These are phyloP conservation scores for Galerucella calmariensis DNA, from an alignment of 2,888 invertebrate genomes.

Conservation along the genomic window DNA sequence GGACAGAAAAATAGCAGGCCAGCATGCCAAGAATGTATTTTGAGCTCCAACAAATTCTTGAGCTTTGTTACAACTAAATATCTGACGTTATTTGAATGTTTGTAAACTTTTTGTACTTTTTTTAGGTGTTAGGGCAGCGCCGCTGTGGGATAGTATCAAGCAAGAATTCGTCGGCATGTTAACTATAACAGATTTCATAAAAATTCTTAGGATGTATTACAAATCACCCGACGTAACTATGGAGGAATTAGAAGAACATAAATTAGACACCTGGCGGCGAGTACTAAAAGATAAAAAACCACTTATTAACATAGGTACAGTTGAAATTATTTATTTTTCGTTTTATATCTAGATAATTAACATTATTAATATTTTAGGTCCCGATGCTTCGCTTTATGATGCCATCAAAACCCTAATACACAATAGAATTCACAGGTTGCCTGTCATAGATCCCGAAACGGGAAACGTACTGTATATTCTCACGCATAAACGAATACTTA, in stretches of 20 bases:
- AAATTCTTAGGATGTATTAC: conserved; percentile 97
- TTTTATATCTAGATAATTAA: neutral
- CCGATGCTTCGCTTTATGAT: conserved; percentile 92
- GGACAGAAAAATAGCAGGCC: too few relatives aligned
- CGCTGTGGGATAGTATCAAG: conserved; percentile 93
- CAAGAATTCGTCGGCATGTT: conserved; percentile 98
- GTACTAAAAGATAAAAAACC: conserved; percentile 89
- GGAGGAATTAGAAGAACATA: conserved; percentile 97
- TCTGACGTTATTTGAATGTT: neutral
- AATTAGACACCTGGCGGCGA: conserved; percentile 95
- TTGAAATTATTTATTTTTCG: neutral
- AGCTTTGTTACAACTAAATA: neutral
- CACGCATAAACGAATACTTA: conserved; percentile 97
- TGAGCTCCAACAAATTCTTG: neutral
- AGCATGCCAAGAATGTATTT: too few relatives aligned
- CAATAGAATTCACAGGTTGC: conserved; percentile 96
- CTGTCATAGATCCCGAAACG: conserved; percentile 94
- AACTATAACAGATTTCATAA: conserved; percentile 99
- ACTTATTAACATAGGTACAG: conserved; percentile 79
- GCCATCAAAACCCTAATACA: conserved; percentile 93
- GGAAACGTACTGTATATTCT: conserved; percentile 98
- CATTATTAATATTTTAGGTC: conserved; percentile 64
- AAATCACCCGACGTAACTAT: conserved; percentile 91
- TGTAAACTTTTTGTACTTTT: conserved; percentile 34
- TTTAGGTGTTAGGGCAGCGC: conserved; percentile 94